These are phyloP conservation scores for Arbacia lixula DNA, from an alignment of 53 echinoderm and acorn worm genomes.

Conservation along the genomic window DNA sequence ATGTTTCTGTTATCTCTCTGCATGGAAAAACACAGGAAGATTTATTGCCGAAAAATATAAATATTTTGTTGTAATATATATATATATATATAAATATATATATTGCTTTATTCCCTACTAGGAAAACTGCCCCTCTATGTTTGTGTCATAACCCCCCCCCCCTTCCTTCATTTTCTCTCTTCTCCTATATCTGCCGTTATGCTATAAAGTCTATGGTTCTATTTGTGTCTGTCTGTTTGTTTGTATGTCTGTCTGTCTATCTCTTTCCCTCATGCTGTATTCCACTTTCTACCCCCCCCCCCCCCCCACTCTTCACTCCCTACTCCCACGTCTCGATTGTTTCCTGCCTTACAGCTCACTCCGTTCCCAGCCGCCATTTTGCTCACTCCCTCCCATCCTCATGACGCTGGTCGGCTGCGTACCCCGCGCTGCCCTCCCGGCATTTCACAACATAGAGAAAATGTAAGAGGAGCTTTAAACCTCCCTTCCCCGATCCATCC, in stretches of 20 bases:
- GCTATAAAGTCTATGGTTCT: too few relatives aligned
- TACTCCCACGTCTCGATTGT: neutral
- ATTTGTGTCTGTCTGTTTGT: neutral
- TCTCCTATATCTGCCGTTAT: neutral
- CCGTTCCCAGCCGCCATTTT: too few relatives aligned
- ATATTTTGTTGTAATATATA: too few relatives aligned
- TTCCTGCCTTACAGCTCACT: neutral
- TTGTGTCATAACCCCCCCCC: neutral
- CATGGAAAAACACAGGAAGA: too few relatives aligned
- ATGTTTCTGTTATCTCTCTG: too few relatives aligned
- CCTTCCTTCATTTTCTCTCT: neutral
- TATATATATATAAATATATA: too few relatives aligned
- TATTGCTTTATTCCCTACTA: too few relatives aligned
- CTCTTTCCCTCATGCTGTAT: neutral
- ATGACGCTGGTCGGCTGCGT: neutral
- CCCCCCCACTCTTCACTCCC: neutral
- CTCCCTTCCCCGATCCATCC: neutral
- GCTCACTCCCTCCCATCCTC: neutral
- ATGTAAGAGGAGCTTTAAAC: slow-evolving; percentile 32
- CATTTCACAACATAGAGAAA: slow-evolving; percentile 30
- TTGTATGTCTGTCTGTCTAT: neutral
- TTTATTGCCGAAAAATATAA: too few relatives aligned
- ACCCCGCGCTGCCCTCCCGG: slow-evolving; percentile 4
- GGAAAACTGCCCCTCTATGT: neutral
- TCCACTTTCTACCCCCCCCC: neutral